Percentiles rank a stretch among this genome's conserved stretches.
phyloP scores from a whole-genome alignment of 2,113 vertebrate genomes.

The Ptilonorhynchus violaceus region DNA sequence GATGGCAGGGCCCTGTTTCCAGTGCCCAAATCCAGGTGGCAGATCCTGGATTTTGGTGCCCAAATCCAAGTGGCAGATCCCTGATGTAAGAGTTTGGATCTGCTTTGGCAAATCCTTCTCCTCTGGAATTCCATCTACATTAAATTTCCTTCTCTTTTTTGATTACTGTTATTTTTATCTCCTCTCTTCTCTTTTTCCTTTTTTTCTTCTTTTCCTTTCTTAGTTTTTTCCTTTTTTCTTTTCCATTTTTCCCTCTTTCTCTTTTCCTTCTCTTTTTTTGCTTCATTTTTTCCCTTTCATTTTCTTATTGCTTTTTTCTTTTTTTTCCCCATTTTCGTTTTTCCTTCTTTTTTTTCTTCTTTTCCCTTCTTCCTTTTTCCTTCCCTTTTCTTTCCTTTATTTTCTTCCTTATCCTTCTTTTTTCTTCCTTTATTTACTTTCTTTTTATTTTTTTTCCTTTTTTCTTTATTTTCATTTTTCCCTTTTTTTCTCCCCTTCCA shows the following conservation, averaged over 20 bases:
- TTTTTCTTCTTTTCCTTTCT: background rate
- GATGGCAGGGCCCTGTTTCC: background rate
- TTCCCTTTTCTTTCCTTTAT: background rate
- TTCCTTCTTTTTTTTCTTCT: background rate
- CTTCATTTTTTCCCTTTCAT: background rate
- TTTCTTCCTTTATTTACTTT: background rate
- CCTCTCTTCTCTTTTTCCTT: background rate
- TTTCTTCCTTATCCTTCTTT: background rate
- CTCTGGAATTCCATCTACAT: background rate
- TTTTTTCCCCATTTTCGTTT: rapidly evolving
- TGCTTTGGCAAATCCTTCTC: background rate
- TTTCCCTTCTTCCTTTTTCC: no score
- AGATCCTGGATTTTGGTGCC: background rate
- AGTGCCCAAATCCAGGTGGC: rapidly evolving
- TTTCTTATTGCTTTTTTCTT: background rate
- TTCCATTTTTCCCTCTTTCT: rapidly evolving
- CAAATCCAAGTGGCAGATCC: rapidly evolving
- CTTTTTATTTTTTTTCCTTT: background rate
- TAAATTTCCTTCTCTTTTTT: no score
- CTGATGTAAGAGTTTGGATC: background rate
- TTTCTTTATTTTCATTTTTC: background rate
- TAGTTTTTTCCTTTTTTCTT: rapidly evolving
- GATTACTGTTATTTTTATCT: background rate
- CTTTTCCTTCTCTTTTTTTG: rapidly evolving
- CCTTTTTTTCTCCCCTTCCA: rapidly evolving